Evolutionary conservation across 2,113 vertebrate species (phyloP).

Genomic region (Eptesicus fuscus): DNA sequence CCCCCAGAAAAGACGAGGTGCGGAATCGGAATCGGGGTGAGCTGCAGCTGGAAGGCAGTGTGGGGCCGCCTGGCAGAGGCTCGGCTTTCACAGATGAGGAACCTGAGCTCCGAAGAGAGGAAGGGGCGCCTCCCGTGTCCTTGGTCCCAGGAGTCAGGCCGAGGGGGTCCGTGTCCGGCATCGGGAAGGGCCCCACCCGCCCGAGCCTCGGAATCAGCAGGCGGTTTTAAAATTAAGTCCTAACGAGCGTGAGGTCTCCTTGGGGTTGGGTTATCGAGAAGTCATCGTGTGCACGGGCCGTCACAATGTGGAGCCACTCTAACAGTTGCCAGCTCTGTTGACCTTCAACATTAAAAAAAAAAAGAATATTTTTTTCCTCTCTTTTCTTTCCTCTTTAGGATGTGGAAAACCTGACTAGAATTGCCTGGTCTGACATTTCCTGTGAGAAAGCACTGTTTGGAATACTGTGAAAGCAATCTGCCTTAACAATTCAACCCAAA

Average conservation of each 20-base stretch:
- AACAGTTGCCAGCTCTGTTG: background rate
- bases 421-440: conserved; percentile 41
- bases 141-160: background rate
- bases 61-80: background rate
- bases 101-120: background rate
- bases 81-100: background rate
- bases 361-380: background rate
- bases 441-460: conserved; percentile 63
- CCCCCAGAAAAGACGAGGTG: background rate
- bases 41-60: too few relatives aligned
- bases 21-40: background rate
- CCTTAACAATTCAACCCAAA: conserved; percentile 65
- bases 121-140: background rate
- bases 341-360: conserved; percentile 29
- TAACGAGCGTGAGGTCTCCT: background rate
- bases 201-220: background rate
- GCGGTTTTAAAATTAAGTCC: conserved; percentile 42
- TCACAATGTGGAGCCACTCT: background rate
- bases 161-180: background rate
- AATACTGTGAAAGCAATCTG: conserved; percentile 55
- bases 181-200: background rate
- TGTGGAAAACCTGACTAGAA: conserved; percentile 65
- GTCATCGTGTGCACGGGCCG: background rate
- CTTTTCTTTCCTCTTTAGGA: conserved; percentile 58
- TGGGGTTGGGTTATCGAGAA: background rate